These are phyloP conservation scores for Ametastegia equiseti DNA, from an alignment of 2,888 invertebrate species.

Conservation along the genomic window DNA sequence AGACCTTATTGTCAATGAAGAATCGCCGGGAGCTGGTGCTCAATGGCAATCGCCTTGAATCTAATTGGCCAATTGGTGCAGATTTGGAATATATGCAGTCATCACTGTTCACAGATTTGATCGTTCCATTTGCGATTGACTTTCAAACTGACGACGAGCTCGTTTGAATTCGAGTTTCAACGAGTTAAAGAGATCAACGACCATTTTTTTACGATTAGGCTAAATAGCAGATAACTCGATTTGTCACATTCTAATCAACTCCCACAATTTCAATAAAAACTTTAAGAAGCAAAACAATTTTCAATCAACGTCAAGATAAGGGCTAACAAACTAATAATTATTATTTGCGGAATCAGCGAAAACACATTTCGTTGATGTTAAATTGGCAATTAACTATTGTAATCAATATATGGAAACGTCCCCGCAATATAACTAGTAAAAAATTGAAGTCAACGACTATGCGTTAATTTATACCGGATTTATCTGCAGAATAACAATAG, in stretches of 20 bases:
- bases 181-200: too few species aligned
- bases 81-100: background rate
- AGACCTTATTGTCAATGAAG: conserved; percentile 16
- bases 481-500: background rate
- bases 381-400: background rate
- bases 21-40: conserved; percentile 5
- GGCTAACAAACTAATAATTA: too few species aligned
- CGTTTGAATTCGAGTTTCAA: background rate
- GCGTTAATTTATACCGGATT: background rate
- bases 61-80: conserved; percentile 27
- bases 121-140: background rate
- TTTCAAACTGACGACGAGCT: too few species aligned
- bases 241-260: too few species aligned
- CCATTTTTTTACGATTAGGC: too few species aligned
- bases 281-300: too few species aligned
- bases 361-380: too few species aligned
- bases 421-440: background rate
- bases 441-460: background rate
- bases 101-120: background rate
- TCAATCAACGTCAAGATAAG: too few species aligned
- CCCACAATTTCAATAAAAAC: too few species aligned
- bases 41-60: conserved; percentile 12
- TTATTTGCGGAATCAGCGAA: too few species aligned
- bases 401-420: background rate
- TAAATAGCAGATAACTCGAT: too few species aligned